Evolutionary conservation across 2,888 invertebrate genomes (phyloP), one percentile per base, ranked within the genome.

Genomic region (Harpagoxenus sublaevis): DNA sequence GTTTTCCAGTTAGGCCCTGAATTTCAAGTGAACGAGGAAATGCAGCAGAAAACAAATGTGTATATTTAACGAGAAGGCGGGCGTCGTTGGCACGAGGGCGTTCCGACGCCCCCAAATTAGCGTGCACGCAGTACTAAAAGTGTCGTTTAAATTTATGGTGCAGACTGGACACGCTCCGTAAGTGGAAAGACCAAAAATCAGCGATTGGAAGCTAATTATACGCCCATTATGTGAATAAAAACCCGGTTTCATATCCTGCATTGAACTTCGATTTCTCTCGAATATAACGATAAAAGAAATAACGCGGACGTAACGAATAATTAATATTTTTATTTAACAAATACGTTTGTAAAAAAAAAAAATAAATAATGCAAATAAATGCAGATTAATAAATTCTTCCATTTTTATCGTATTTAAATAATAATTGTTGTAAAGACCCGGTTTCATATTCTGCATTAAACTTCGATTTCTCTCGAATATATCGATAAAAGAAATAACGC

Each of bases 61-160:
- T 90, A 90, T 90, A 91, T 93, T 92, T 91, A 90, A 92, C 88
- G 84, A 88, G 92, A 89, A 91, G 91, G 90, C 89, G 89, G 88
- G 90, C 87, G 88, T 84, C 79, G 88, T 84, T 85, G 86, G 83
- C 84, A 79, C 71, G 82, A 84, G 86, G 86, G 87, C 89, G 89
- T 89, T 92, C 88, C 92, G 89, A 94, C 94, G 94, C 94, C 94
- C 92, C 90, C 93, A 93, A 94, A 94, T 94, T 94, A 94, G 94
- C 92, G 93, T 91, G 93, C 92, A 91, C 92, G 91, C 90, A 89
- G 91, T 90, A 90, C 88, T 74, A 90, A 88, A 86, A 85, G 86
- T 75, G 87, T 86, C 70, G 82, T 55, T 78, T 45, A 74, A 89
- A 89, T 89, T 89, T 89, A 89, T 86, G 87, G 60, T 55, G 70